Base-by-base conservation (phyloP, 2,113 vertebrate species). In the Trematocara zebra region DNA sequence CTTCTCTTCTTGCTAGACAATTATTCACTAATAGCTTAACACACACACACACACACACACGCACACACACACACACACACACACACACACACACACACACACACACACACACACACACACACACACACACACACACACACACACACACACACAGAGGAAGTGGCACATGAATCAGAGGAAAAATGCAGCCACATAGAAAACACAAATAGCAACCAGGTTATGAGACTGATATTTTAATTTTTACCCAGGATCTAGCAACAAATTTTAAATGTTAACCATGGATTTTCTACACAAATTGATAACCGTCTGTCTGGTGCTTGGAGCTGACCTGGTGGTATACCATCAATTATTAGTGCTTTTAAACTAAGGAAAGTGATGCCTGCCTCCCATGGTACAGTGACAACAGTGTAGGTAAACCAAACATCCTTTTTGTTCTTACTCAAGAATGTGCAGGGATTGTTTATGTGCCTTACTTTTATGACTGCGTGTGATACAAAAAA, bases 401-500 rank as follows among this genome's bases (percentile, higher is more conserved):
- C 23, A 74, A 28, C 40, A 49, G 42, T 18, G 26, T 5, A 49
- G 8, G 15, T 28, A 28, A 49, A 47, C 23, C 42, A 49, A 76
- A 76, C 12, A 49, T 49, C 15, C 9, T 31, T 17, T 76, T 74
- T 31, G 33, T 93, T 92, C 87, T 81, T 44, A 80, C 54, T 28
- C 15, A 31, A 76, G 1, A 28, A 17, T 74, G 23, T 31, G 6
- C 40, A 47, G 9, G 10, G 15, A 76, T 31, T 11, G 15, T 76
- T 49, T 49, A 51, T 51, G 17, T 76, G 6, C 10, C 26, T 76
- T 76, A 76, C 17, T 8, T 31, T 76, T 18, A 76, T 49, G 42
- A 31, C 64, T 79, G 54, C 8, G 49, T 40, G 23, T 42, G 47
- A 80, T 14, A 64, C 53, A 67, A 40, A 61, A 20, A 85, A 14